Evolutionary conservation across 2,888 invertebrate genomes (phyloP).

Genomic region (Flexamia atlantica): DNA sequence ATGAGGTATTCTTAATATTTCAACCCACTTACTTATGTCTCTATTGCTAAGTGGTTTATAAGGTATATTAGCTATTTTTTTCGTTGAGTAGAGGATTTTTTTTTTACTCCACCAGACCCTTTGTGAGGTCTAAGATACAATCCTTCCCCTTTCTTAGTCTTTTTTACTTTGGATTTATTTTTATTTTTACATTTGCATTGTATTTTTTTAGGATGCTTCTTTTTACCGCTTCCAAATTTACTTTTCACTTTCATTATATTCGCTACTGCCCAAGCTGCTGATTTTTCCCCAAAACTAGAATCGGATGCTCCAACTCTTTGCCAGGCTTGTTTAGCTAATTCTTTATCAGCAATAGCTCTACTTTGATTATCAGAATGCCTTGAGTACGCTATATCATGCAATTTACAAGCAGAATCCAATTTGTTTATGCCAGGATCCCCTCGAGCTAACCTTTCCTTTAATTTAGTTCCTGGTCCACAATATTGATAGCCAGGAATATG

Average conservation of each 20-base stretch:
- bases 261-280: slow-evolving; percentile 30
- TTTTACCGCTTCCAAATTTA: slow-evolving; percentile 17
- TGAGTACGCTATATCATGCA: slow-evolving; percentile 17
- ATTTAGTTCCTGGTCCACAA: slow-evolving; percentile 9
- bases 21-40: slow-evolving; percentile 20
- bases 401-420: slow-evolving; percentile 4
- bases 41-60: slow-evolving; percentile 9
- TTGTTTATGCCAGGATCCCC: slow-evolving; percentile 37
- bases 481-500: slow-evolving; percentile 27
- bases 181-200: neutral
- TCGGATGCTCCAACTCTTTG: slow-evolving; percentile 4
- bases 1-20: slow-evolving; percentile 29
- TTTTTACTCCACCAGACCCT: neutral
- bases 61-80: neutral
- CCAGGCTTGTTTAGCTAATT: slow-evolving; percentile 9
- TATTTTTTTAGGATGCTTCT: slow-evolving; percentile 4
- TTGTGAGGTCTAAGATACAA: slow-evolving; percentile 7
- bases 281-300: neutral
- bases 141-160: neutral
- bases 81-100: slow-evolving; percentile 10
- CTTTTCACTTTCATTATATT: slow-evolving; percentile 35
- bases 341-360: slow-evolving; percentile 8
- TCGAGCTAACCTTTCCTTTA: neutral
- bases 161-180: neutral
- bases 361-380: slow-evolving; percentile 15